Percentiles rank a stretch among this genome's conserved stretches.
These are phyloP conservation scores for Ligdia adustata DNA, from an alignment of 2,888 invertebrate genomes.

Conservation along the genomic window DNA sequence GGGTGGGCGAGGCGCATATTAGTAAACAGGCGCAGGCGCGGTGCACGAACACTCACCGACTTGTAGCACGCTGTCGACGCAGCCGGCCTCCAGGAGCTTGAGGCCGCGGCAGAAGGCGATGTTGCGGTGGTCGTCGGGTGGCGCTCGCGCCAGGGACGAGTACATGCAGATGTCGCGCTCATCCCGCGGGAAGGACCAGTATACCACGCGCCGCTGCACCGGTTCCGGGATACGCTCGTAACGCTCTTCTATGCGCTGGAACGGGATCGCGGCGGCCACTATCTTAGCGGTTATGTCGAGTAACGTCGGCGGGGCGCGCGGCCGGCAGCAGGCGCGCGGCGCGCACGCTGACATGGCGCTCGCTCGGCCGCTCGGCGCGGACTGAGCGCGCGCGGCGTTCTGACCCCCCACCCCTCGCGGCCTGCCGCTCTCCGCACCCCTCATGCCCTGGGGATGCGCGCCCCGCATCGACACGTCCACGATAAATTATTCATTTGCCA, in stretches of 20 bases:
- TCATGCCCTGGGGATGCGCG: conserved; percentile 68
- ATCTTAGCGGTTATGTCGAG: conserved; percentile 93
- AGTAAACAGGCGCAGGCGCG: conserved; percentile 84
- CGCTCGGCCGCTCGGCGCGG: conserved; percentile 81
- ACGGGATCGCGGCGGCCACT: conserved; percentile 93
- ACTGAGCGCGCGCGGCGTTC: conserved; percentile 62
- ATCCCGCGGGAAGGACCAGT: conserved; percentile 94
- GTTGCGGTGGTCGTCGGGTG: conserved; percentile 89
- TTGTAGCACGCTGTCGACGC: conserved; percentile 94
- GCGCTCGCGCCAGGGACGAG: conserved; percentile 88
- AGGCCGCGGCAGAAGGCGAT: conserved; percentile 94
- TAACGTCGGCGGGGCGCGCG: conserved; percentile 88
- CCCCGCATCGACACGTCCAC: conserved; percentile 77
- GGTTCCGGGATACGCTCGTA: conserved; percentile 95
- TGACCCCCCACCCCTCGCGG: conserved; percentile 43
- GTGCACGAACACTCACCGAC: conserved; percentile 88
- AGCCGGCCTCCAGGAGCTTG: conserved; percentile 91
- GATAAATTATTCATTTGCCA: conserved; percentile 82
- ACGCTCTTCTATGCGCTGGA: conserved; percentile 93
- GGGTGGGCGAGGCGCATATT: conserved; percentile 84
- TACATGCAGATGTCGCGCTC: conserved; percentile 96
- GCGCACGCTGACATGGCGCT: conserved; percentile 81
- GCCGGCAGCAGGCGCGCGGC: conserved; percentile 82
- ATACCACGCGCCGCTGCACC: conserved; percentile 93
- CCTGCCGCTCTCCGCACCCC: conserved; percentile 41